Evolutionary conservation across 1,140 invertebrate genomes (phyloP).

Genomic region (Ruditapes philippinarum): DNA sequence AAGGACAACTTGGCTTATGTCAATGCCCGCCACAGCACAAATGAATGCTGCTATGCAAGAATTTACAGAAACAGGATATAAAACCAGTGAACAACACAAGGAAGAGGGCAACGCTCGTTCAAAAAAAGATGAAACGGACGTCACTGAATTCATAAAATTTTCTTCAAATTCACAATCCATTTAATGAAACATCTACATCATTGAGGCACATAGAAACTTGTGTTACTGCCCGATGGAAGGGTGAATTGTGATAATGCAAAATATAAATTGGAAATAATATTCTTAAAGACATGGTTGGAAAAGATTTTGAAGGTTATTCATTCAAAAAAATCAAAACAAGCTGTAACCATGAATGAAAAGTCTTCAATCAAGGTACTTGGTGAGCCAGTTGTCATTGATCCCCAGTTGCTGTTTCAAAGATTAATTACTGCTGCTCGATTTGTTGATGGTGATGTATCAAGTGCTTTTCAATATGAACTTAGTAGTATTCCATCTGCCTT

Average conservation of each 20-base stretch:
- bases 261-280: no score
- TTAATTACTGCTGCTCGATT: slow-evolving; percentile 55
- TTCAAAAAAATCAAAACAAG: not conserved
- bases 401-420: slow-evolving; percentile 72
- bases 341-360: slow-evolving; percentile 56
- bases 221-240: not conserved
- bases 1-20: slow-evolving; percentile 28
- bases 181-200: no score
- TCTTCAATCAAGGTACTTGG: slow-evolving; percentile 38
- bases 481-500: slow-evolving; percentile 62
- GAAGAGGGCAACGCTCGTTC: no score
- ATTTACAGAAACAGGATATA: not conserved
- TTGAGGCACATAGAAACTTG: no score
- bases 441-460: not conserved
- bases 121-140: no score
- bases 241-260: no score
- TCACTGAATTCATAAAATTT: no score
- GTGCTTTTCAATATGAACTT: slow-evolving; percentile 67
- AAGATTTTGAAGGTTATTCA: no score
- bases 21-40: not conserved
- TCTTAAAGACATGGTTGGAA: no score
- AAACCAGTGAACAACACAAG: no score
- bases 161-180: no score
- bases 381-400: slow-evolving; percentile 63
- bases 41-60: no score